Base-by-base conservation (phyloP, 1,140 invertebrate species). In the Gonioctena quinquepunctata region DNA sequence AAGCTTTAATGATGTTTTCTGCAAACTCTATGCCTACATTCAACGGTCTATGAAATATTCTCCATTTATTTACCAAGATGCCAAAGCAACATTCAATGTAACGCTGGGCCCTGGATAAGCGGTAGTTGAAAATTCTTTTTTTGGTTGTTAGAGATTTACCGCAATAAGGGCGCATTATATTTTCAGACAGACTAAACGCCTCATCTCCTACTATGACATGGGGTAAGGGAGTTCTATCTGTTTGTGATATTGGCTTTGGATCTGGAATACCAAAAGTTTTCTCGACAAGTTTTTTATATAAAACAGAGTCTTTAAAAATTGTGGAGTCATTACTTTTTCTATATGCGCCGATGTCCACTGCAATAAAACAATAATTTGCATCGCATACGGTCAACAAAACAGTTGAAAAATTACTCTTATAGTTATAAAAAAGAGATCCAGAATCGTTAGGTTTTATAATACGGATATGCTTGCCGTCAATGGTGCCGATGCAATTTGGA, bases 1-100 rank as follows among this genome's bases (percentile, higher is more conserved):
- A 78, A 18, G 77, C 77, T 67, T 79, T 79, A 2, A 75, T 68
- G 19, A 81, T 81, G 21, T 71, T 66, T 42, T 56, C 66, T 8
- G 74, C 66, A 28, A 80, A 73, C 16, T 76, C 69, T 16, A 56
- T 23, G 8, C 59, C 50, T 1, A 78, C 72, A 75, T 81, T 77
- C 22, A 80, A 57, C 3, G 81, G 71, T 18, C 73, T 25, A 66
- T 81, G 79, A 67, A 81, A 78, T 50, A 82, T 77, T 56, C 64
- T 66, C 52, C 64, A 56, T 66, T 66, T 66, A 25, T 66, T 56
- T 25, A n/a, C 33, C 25, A 66, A 13, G 22, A 56, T 66, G 54
- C 64, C 64, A 66, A 56, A 66, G 49, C 25, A 13, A 16, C 49
- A 52, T 52, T 52, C 49, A 52, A 66, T 54, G 23, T 50, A 65